Conservation (phyloP, 2,797 vertebrate species). For the Falco peregrinus region DNA sequence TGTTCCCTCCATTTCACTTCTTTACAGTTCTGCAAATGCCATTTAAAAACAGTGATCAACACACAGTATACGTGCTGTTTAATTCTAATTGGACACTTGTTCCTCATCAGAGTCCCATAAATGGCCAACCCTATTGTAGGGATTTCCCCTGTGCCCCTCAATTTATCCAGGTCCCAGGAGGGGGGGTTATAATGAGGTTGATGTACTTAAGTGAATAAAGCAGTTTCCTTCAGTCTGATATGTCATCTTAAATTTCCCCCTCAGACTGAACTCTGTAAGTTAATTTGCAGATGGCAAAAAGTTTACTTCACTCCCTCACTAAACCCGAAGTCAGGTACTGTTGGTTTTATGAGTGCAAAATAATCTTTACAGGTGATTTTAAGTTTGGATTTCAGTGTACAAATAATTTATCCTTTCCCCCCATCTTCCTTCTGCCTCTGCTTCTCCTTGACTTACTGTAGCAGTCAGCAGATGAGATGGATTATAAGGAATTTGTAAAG, state of each 20-base stretch:
- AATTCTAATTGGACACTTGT: slow-evolving; percentile 9
- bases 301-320: not conserved
- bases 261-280: not conserved
- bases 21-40: not conserved
- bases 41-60: not conserved
- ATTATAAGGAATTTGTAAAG: slow-evolving; percentile 5
- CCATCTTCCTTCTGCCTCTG: not conserved
- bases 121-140: slow-evolving; percentile 3
- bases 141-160: not conserved
- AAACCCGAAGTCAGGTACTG: not conserved
- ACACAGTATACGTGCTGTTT: not conserved
- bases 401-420: not conserved
- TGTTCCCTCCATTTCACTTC: slow-evolving; percentile 35
- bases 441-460: slow-evolving; percentile 7
- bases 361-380: not conserved
- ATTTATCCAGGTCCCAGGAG: not conserved
- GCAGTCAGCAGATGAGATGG: not conserved
- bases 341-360: not conserved
- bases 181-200: not conserved
- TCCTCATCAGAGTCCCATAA: not conserved
- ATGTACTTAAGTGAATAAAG: slow-evolving; percentile 5
- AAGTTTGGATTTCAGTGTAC: not conserved
- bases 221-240: not conserved
- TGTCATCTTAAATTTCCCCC: not conserved
- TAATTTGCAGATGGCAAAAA: not conserved